phyloP scores from a whole-genome alignment of 2,113 vertebrate genomes.

The Macroglossus sobrinus region DNA sequence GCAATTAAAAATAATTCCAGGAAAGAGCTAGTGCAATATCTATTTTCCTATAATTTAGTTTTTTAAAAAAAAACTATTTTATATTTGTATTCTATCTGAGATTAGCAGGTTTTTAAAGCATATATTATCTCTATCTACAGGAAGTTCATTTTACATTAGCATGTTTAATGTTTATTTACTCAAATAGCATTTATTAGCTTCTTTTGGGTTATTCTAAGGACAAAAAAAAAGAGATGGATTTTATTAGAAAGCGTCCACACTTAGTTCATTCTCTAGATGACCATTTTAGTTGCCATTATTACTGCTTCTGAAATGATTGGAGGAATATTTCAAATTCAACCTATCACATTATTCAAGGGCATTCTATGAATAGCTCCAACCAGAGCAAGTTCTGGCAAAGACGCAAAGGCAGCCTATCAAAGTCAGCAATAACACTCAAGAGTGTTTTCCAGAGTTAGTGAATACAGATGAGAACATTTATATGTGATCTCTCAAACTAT shows the following conservation, averaged over 20 bases:
- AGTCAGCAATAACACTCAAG: conserved; percentile 76
- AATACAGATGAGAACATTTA: conserved; percentile 78
- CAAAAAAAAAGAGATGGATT: neutral
- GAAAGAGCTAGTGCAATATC: neutral
- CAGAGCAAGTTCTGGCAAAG: conserved; percentile 68
- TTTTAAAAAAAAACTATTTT: neutral
- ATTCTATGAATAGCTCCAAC: conserved; percentile 75
- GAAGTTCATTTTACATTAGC: conserved; percentile 29
- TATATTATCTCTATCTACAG: neutral
- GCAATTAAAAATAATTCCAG: conserved; percentile 43
- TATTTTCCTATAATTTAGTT: conserved; percentile 15
- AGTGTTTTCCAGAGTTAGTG: conserved; percentile 74
- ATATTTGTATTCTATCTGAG: conserved; percentile 13
- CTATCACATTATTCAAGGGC: conserved; percentile 75
- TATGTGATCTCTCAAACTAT: conserved; percentile 72
- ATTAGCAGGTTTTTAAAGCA: conserved; percentile 32
- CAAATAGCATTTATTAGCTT: neutral
- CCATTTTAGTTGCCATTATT: conserved; percentile 70
- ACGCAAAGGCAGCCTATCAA: conserved; percentile 73
- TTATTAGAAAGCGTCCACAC: conserved; percentile 30
- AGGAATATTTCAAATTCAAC: conserved; percentile 65
- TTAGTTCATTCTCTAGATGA: conserved; percentile 57
- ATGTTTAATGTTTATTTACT: conserved; percentile 44
- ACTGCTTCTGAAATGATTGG: conserved; percentile 60
- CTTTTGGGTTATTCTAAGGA: conserved; percentile 35